A percentile compares a stretch with the other conserved stretches of the same genome.
phyloP scores from a whole-genome alignment of 2,797 vertebrate genomes.

The Buphagus erythrorhynchus region DNA sequence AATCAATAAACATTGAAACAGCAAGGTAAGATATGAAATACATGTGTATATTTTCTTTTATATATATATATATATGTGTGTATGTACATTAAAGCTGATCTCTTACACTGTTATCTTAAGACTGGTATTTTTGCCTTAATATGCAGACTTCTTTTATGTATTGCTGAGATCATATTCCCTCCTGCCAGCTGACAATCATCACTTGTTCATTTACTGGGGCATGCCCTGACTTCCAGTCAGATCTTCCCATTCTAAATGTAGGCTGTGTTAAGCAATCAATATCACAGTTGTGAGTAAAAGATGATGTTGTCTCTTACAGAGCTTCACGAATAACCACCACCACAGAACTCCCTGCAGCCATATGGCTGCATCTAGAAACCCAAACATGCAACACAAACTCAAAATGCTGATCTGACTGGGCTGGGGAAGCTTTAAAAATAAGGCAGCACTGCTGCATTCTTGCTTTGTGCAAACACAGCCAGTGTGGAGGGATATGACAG shows the following conservation, averaged over 20 bases:
- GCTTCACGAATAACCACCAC: background rate
- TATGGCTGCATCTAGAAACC: background rate
- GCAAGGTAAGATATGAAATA: background rate
- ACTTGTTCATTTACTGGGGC: background rate
- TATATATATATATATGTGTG: background rate
- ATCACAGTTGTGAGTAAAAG: background rate
- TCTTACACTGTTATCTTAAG: background rate
- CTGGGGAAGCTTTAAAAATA: background rate
- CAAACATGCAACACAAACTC: background rate
- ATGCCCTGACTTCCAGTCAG: background rate
- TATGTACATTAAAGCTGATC: background rate
- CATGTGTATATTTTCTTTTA: background rate
- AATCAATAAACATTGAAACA: background rate
- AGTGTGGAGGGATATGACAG: background rate
- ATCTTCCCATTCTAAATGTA: background rate
- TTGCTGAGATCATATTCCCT: background rate
- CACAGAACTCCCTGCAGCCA: background rate
- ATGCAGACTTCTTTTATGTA: background rate
- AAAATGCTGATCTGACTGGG: background rate
- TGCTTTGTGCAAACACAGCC: background rate
- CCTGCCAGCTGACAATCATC: background rate
- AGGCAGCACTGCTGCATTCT: background rate
- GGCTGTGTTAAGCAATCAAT: background rate
- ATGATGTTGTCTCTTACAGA: background rate
- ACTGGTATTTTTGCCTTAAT: background rate